Evolutionary conservation across 2,797 vertebrate genomes (phyloP).

Genomic region (Margarornis squamiger): DNA sequence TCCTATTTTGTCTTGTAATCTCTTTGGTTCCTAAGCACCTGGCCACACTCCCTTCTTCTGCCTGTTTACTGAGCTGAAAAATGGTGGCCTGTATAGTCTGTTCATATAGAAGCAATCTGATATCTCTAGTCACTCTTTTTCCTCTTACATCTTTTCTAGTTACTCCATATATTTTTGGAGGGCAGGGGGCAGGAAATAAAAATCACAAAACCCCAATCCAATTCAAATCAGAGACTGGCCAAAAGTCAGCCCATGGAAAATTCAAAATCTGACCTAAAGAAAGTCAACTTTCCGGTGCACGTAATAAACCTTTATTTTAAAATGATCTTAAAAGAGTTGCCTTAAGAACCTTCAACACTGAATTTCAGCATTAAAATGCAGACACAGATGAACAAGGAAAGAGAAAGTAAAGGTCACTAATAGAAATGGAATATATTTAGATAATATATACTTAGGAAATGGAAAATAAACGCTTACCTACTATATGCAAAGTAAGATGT

Average conservation of each 20-base stretch:
- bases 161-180: not conserved
- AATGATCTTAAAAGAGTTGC: not conserved
- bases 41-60: not conserved
- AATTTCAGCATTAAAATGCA: constrained; percentile 10
- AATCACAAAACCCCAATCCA: rapidly evolving
- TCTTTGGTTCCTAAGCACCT: not conserved
- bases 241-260: not conserved
- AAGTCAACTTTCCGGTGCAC: not conserved
- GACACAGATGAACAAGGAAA: not conserved
- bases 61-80: not conserved
- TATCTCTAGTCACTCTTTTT: not conserved
- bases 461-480: constrained; percentile 2
- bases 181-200: not conserved
- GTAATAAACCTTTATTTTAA: not conserved
- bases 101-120: not conserved
- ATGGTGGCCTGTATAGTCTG: not conserved
- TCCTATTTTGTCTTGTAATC: not conserved
- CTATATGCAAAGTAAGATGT: not conserved
- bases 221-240: not conserved
- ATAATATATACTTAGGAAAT: not conserved
- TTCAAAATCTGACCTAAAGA: not conserved
- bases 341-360: not conserved
- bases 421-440: not conserved
- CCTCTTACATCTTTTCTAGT: not conserved
- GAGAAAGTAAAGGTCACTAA: not conserved